Evolutionary conservation across 2,888 invertebrate genomes (phyloP), one percentile per base, ranked within the genome.

Genomic region (Cosmopolites sordidus): DNA sequence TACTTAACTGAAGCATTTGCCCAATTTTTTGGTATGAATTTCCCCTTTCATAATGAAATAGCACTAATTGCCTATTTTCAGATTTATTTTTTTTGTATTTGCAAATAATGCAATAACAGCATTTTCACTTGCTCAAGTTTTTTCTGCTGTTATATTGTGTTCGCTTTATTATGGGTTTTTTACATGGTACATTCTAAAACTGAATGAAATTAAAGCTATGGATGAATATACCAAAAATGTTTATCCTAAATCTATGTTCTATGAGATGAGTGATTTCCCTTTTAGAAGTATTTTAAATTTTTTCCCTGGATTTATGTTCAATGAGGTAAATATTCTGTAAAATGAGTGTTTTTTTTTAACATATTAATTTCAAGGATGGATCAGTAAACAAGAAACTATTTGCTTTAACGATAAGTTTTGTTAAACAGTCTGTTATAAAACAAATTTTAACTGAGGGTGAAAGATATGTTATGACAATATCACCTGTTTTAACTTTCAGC

Each of bases 361-460:
- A n/a, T n/a, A n/a, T n/a, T n/a, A n/a, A n/a, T n/a, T n/a, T n/a
- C n/a, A 47, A 82, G 80, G 78, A 78, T 66, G 66, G 76, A 60
- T 66, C 69, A 53, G 79, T 89, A 56, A 85, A 89, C 70, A 79
- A 78, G 57, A 84, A 87, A 64, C 76, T 92, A 61, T 81, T 84
- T 60, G 73, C 82, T 48, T 78, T 97, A 6, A 88, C 91, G 1
- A 78, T 89, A 69, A 95, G 94, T 73, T 97, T 99, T 76, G 87
- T 93, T 52, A 91, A 92, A 70, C 98, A 99, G 78, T 92, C 95
- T 48, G 81, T 96, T 55, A 80, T 98, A 5, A 99, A 99, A 71
- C 98, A 99, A 75, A 74, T 98, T 48, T 78, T 99, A 56, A 99
- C 99, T 3, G 99, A 99, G 79, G 99, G 99, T 29, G 98, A 99